Evolutionary conservation across 2,888 invertebrate species (phyloP).

Genomic region (Shargacucullia verbasci): DNA sequence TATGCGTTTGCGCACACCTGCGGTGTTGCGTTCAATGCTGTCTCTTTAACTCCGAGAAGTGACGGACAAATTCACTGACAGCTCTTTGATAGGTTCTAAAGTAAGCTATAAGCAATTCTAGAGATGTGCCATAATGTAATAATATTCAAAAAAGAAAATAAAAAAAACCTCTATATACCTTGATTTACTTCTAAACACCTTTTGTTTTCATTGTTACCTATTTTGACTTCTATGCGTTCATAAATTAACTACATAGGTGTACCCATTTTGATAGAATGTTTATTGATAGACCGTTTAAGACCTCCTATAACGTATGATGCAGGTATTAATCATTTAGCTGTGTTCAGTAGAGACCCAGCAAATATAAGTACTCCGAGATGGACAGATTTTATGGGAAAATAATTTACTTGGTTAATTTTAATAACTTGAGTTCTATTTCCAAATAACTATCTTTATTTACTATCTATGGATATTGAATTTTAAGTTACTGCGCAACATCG

Average conservation of each 20-base stretch:
- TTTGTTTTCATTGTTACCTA: too few relatives aligned
- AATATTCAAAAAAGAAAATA: too few relatives aligned
- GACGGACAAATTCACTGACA: conserved; percentile 22
- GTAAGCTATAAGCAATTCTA: not conserved
- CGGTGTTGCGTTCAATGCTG: conserved; percentile 8
- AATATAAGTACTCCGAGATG: not conserved
- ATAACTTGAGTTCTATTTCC: not conserved
- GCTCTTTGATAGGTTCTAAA: conserved; percentile 5
- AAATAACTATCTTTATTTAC: not conserved
- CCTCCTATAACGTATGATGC: not conserved
- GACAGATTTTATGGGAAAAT: not conserved
- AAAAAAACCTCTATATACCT: too few relatives aligned
- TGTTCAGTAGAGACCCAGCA: not conserved
- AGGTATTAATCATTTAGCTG: not conserved
- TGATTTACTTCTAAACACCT: too few relatives aligned
- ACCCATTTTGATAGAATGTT: not conserved
- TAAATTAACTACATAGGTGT: too few relatives aligned
- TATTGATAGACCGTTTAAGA: not conserved
- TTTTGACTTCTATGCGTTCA: too few relatives aligned
- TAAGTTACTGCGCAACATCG: too few relatives aligned
- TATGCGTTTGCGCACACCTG: conserved; percentile 27
- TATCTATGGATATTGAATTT: too few relatives aligned
- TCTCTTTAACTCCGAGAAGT: conserved; percentile 9
- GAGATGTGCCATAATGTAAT: not conserved
- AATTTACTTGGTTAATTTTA: too few relatives aligned